Percentiles rank a stretch among this genome's conserved stretches.
Evolutionary conservation across 2,888 invertebrate species (phyloP).

Genomic region (Luffia ferchaultella): DNA sequence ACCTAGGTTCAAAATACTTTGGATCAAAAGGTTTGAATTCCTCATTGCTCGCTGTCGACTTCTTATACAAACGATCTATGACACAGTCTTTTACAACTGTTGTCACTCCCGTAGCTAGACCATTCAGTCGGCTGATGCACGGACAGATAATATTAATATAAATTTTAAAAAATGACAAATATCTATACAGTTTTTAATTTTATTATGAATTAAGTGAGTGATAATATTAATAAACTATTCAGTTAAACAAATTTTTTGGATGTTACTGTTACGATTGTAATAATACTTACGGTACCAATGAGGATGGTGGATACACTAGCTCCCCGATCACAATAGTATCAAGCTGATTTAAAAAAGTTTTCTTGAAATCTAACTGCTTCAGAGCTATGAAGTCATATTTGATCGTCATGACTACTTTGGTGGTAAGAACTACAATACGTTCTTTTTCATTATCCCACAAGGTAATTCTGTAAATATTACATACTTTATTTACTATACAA

Average conservation of each 20-base stretch:
- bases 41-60: constrained; percentile 40
- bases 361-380: constrained; percentile 74
- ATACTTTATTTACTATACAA: constrained; percentile 8
- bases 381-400: constrained; percentile 89
- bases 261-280: not conserved
- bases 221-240: constrained; percentile 6
- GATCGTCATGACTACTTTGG: constrained; percentile 75
- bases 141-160: constrained; percentile 1
- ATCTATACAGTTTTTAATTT: no score
- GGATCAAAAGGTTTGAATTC: constrained; percentile 62
- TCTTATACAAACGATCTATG: constrained; percentile 66
- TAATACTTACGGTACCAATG: constrained; percentile 82
- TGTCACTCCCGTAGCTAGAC: constrained; percentile 74
- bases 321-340: constrained; percentile 80
- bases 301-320: constrained; percentile 81
- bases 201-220: not conserved
- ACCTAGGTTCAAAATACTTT: constrained; percentile 75
- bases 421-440: constrained; percentile 76
- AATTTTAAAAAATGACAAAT: constrained; percentile 7
- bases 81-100: constrained; percentile 74
- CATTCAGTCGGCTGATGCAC: constrained; percentile 70
- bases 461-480: constrained; percentile 71
- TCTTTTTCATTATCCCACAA: constrained; percentile 90
- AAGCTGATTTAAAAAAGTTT: constrained; percentile 72
- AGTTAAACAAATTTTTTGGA: not conserved